Evolutionary conservation across 1,140 invertebrate genomes (phyloP).

Genomic region (Leptoteleia sp.): DNA sequence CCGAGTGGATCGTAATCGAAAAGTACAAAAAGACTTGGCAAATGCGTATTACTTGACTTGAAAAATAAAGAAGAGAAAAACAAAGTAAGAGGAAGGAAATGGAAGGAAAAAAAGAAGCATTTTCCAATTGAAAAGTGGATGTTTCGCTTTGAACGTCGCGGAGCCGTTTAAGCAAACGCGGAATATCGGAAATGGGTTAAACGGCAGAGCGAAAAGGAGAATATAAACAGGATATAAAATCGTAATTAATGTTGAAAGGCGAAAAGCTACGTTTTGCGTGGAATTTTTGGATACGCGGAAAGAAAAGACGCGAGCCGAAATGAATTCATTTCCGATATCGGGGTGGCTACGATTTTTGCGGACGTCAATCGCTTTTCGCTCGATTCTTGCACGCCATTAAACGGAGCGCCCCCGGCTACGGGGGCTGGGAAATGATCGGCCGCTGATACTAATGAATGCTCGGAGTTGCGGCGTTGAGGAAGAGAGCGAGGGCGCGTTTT

Average conservation of each 20-base stretch:
- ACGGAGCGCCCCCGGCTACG: constrained; percentile 60
- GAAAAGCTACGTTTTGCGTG: too few relatives aligned
- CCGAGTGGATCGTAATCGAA: too few relatives aligned
- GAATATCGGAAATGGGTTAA: constrained; percentile 46
- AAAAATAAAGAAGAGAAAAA: constrained; percentile 13
- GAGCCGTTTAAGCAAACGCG: constrained; percentile 43
- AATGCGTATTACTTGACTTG: too few relatives aligned
- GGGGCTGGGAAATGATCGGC: constrained; percentile 74
- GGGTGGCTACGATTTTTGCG: constrained; percentile 1
- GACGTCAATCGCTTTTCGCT: constrained; percentile 12
- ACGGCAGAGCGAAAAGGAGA: constrained; percentile 40
- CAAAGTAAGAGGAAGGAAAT: too few relatives aligned
- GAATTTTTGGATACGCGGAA: too few relatives aligned
- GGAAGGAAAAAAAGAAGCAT: too few relatives aligned
- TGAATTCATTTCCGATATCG: constrained; percentile 26
- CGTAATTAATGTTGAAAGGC: constrained; percentile 43
- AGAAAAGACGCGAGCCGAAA: constrained; percentile 15
- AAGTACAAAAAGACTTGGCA: too few relatives aligned
- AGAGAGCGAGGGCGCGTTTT: constrained; percentile 27
- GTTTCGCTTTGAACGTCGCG: constrained; percentile 15
- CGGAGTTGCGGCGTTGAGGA: constrained; percentile 19
- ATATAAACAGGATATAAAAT: constrained; percentile 45
- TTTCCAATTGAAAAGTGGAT: constrained; percentile 39
- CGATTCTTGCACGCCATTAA: constrained; percentile 67
- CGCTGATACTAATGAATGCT: constrained; percentile 78